Conservation (phyloP, 1,140 invertebrate species). For the Nixonia krombeini region DNA sequence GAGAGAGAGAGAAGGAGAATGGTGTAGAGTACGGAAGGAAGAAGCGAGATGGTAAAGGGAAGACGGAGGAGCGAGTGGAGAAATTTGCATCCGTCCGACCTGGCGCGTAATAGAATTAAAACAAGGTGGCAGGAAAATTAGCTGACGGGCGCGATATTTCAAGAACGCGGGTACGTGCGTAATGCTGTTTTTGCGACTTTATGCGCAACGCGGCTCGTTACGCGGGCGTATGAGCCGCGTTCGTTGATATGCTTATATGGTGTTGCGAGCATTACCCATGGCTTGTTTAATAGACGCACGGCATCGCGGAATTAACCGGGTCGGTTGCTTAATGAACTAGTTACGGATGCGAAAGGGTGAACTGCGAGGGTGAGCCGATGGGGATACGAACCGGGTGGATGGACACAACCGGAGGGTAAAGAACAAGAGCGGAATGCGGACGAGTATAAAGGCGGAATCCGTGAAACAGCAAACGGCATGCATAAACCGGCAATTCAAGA, state of each 20-base stretch:
- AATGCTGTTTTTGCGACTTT: constrained; percentile 3
- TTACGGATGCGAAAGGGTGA: constrained; percentile 24
- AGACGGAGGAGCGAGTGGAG: no score
- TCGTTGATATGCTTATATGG: neutral
- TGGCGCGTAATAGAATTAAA: constrained; percentile 63
- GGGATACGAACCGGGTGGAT: neutral
- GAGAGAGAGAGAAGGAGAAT: constrained; percentile 1
- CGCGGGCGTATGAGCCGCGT: neutral
- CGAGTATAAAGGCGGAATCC: neutral
- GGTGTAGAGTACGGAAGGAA: no score
- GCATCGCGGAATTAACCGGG: constrained; percentile 9
- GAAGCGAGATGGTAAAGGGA: no score
- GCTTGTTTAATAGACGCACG: constrained; percentile 5
- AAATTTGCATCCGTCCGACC: constrained; percentile 63
- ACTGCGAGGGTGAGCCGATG: neutral
- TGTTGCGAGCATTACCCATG: neutral
- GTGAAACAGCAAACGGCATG: constrained; percentile 8
- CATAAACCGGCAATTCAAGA: neutral
- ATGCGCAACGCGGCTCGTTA: neutral
- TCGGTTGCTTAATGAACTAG: constrained; percentile 20
- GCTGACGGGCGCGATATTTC: constrained; percentile 23
- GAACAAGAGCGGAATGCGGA: neutral
- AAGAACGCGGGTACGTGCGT: constrained; percentile 2
- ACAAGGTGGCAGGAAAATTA: constrained; percentile 59
- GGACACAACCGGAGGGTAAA: neutral